These are phyloP conservation scores for Urocynchramus pylzowi DNA, from an alignment of 2,113 vertebrate species.

Conservation along the genomic window DNA sequence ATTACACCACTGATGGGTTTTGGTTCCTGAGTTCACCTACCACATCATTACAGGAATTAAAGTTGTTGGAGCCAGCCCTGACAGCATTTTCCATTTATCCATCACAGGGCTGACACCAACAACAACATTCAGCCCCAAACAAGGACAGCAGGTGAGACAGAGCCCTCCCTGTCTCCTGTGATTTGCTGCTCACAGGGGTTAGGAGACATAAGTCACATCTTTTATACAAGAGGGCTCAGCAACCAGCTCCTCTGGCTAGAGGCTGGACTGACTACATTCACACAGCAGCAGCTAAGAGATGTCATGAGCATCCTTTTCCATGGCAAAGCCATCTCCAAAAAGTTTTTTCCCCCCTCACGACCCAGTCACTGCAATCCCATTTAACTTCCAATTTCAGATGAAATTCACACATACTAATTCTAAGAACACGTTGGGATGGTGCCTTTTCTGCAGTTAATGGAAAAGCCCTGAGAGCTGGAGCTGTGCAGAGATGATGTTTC, in stretches of 20 bases:
- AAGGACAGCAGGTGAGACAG: background rate
- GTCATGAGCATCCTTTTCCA: background rate
- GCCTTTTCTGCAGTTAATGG: background rate
- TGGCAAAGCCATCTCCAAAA: background rate
- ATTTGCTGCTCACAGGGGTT: background rate
- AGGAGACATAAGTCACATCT: background rate
- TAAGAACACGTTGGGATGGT: background rate
- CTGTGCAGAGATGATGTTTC: background rate
- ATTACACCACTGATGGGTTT: background rate
- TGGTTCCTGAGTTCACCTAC: background rate
- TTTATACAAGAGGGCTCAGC: background rate
- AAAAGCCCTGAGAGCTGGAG: background rate
- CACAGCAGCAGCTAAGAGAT: background rate
- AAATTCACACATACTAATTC: background rate
- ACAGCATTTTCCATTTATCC: background rate
- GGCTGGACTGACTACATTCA: background rate
- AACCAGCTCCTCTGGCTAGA: background rate
- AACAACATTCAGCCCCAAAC: background rate
- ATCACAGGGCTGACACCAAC: background rate
- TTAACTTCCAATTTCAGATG: background rate
- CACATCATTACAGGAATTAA: background rate
- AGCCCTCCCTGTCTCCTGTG: background rate
- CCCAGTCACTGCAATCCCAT: background rate
- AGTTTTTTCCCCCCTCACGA: rapidly evolving
- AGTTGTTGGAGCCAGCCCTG: background rate